A percentile compares a stretch with the other conserved stretches of the same genome.
Evolutionary conservation across 2,888 invertebrate genomes (phyloP).

Genomic region (Andrena haemorrhoa): DNA sequence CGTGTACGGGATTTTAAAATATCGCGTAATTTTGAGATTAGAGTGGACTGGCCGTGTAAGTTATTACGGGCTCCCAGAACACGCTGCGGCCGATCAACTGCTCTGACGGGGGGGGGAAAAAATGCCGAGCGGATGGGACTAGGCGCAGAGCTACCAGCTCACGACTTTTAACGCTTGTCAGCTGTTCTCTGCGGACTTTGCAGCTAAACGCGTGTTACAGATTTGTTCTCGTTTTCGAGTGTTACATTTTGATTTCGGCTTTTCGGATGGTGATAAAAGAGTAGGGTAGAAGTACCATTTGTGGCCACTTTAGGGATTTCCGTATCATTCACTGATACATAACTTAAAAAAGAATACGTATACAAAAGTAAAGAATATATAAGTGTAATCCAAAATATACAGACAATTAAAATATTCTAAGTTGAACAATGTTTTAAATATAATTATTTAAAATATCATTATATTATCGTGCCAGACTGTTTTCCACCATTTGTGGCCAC

Average conservation of each 20-base stretch:
- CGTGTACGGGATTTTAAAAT: slow-evolving; percentile 48
- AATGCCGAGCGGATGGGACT: not conserved
- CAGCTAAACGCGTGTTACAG: not conserved
- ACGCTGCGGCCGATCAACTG: not conserved
- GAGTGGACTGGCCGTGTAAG: not conserved
- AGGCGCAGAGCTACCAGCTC: slow-evolving; percentile 10
- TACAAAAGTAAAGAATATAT: no score
- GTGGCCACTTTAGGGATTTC: no score
- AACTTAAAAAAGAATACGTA: no score
- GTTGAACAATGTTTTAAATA: no score
- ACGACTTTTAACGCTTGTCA: not conserved
- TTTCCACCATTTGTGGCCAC: no score
- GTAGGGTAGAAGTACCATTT: no score
- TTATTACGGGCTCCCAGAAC: slow-evolving; percentile 27
- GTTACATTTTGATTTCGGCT: not conserved
- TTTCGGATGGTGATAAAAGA: no score
- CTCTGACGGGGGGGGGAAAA: not conserved
- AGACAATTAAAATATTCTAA: no score
- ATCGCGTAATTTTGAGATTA: slow-evolving; percentile 48
- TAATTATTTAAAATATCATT: no score
- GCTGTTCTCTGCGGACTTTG: not conserved
- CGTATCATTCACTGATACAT: no score
- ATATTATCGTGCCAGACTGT: no score
- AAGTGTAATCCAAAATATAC: no score
- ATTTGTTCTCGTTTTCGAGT: not conserved